Base-by-base conservation (phyloP, 2,888 invertebrate genomes). In the Rugalucina vietnamica region DNA sequence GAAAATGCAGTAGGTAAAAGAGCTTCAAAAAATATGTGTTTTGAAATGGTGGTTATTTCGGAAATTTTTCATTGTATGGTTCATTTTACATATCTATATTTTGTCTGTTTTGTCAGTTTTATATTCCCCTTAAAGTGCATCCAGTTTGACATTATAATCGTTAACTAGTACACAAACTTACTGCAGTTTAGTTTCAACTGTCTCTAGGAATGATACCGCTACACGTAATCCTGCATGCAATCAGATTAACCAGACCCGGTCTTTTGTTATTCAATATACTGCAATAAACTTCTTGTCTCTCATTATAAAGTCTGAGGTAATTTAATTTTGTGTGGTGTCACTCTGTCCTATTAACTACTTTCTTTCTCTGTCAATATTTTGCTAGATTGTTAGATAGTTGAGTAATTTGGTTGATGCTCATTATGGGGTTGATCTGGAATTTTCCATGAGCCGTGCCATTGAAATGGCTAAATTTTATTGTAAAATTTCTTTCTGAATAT, bases 291-390 rank as follows among this genome's bases (percentile, higher is more conserved):
- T 14, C n/a, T 10, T 34, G 34, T 34, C 34, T 65, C 65, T 65
- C 21, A 21, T 34, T 65, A 34, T 65, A 34, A 65, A 65, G 27
- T 65, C 65, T 65, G 32, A 65, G 34, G 32, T 65, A 65, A 65
- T 34, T 34, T 65, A 65, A 65, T 65, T 65, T 34, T 65, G 65
- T 65, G 65, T 65, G 65, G 65, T 65, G 65, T 57, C 57, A 65
- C 65, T 32, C 65, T 65, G 65, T 34, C 32, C 65, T 14, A 65
- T 65, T 65, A 65, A 65, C 65, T 65, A 10, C 65, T 65, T 5
- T 29, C 60, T 29, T 60, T 60, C 60, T 65, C 65, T 65, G 12
- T 27, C 60, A 34, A 43, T 43, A 65, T 65, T 65, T 65, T 65
- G 65, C 65, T 65, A 65, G 65, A 65, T 34, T 21, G 34, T 65